Evolutionary conservation across 2,797 vertebrate species (phyloP).

Genomic region (Leucoraja ocellata): DNA sequence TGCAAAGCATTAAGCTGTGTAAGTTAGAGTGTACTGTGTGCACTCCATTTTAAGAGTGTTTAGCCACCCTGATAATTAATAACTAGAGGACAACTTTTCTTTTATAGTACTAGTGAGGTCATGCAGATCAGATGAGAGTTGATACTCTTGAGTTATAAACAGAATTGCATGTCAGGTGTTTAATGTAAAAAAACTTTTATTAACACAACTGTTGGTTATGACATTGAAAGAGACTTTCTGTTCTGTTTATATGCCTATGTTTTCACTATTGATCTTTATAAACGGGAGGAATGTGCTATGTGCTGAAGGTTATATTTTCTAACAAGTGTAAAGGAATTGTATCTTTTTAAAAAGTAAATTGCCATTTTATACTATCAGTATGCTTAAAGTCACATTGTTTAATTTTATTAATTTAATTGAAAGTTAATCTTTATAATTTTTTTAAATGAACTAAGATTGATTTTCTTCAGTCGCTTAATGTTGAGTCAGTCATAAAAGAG

Average conservation of each 20-base stretch:
- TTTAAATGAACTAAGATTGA: neutral
- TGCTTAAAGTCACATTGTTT: neutral
- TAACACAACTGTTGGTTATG: neutral
- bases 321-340: neutral
- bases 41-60: constrained; percentile 8
- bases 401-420: neutral
- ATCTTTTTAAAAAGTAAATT: neutral
- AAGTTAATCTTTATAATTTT: neutral
- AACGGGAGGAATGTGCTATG: neutral
- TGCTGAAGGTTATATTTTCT: constrained; percentile 3
- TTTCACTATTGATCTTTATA: constrained; percentile 16
- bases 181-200: constrained; percentile 15
- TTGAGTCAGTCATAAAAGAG: neutral
- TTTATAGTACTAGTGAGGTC: constrained; percentile 3
- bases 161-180: constrained; percentile 17
- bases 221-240: constrained; percentile 8
- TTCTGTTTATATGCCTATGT: neutral
- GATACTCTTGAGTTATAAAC: constrained; percentile 24
- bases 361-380: neutral
- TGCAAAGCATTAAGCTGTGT: constrained; percentile 19
- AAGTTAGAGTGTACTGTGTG: neutral
- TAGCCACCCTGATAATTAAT: constrained; percentile 10
- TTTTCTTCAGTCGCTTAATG: neutral
- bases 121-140: neutral
- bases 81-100: constrained; percentile 29